Base-by-base conservation (phyloP, 64 coral and sea anemone species). In the Catalaphyllia jardinei region DNA sequence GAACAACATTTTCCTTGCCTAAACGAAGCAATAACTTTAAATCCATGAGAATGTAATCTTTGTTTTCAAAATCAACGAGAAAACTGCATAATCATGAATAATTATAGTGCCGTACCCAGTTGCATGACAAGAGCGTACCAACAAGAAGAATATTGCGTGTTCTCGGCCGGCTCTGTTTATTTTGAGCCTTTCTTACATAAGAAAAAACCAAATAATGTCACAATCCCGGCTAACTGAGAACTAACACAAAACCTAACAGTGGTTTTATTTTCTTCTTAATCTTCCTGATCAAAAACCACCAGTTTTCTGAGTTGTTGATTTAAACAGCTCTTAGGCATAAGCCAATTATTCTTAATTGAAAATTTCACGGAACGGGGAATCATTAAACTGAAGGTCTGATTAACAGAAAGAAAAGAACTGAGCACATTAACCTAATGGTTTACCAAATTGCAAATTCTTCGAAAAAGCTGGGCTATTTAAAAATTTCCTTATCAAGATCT, bases 61-160 rank as follows among this genome's bases (percentile, higher is more conserved):
- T 85, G 63, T 85, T 69, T 62, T 85, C 11, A 22, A 69, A 57
- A 31, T 31, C 27, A 31, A 35, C 74, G 35, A 77, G 8, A 50
- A 29, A 85, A 85, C 81, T 69, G 81, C 63, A 85, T 71, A 69
- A 85, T 85, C 38, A 39, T 85, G 63, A 50, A 71, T 85, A 85
- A 85, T 85, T 85, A 85, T 24, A 15, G 38, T 13, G 31, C 29
- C 79, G 29, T 15, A 63, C 22, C 55, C 63, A 22, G 42, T 85
- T 85, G 81, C 81, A 85, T 85, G 81, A 71, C 81, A 42, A 63
- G 9, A 85, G 81, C 81, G 81, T 67, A 31, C 60, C 12, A 35
- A n/a, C 10, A n/a, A 31, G 10, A 60, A 46, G 28, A 62, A 64
- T 85, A 50, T 85, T 85, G 81, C 81, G 81, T 85, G 81, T 35